Base-by-base conservation (phyloP, 1,140 invertebrate genomes). In the Zaprionus taronus region DNA sequence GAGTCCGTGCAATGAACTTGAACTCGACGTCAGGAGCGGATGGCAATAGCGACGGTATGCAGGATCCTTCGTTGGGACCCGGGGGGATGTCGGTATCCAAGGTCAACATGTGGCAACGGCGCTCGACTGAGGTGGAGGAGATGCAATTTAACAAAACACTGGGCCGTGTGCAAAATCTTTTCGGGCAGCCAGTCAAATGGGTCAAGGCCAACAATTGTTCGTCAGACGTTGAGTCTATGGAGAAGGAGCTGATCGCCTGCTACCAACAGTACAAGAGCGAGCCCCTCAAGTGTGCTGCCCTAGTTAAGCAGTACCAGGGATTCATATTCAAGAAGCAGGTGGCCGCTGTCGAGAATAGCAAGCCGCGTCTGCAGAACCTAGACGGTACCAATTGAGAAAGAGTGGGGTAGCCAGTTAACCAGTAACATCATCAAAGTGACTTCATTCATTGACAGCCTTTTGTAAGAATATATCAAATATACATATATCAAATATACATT, bases 271-370 rank as follows among this genome's bases (percentile, higher is more conserved):
- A 77, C 28, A 49, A 68, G 41, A 36, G 57, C 11, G 85, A 89
- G 51, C 57, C 81, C 3, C 72, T 89, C 1, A 68, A 84, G 28
- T 89, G 84, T 47, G 79, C 85, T 17, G 26, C n/a, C 12, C 53
- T 89, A 55, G 81, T 81, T 6, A 81, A 58, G 15, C 69, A 74
- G n/a, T 89, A 81, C 41, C 85, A 90, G 20, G 36, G 22, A 1
- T 89, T 73, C 49, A 70, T 89, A 7, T 84, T 89, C 14, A 56
- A 61, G 7, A 89, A 62, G 5, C 84, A 87, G n/a, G 56, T 74
- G n/a, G 58, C 24, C 9, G 61, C 75, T 2, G 57, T 63, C 14
- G n/a, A 70, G 11, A 71, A 79, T 26, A 47, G 56, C 0, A 75
- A 67, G 14, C 17, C 47, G 3, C 56, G 56, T 28, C 7, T 9